Base-by-base conservation (phyloP, 2,888 invertebrate species). In the Amiota mariae region DNA sequence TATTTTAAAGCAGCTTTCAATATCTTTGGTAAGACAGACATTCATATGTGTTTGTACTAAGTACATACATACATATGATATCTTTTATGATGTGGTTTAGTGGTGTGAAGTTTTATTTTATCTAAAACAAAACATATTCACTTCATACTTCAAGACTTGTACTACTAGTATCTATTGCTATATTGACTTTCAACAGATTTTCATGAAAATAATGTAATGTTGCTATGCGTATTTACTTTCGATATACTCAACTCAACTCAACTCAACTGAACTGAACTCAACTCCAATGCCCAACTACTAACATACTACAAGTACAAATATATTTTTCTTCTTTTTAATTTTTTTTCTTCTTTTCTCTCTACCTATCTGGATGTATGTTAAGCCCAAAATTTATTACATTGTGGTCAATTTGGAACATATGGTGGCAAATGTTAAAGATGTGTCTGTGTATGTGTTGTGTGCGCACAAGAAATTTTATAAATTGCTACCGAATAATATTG, bases 371-470 rank as follows among this genome's bases (percentile, higher is more conserved):
- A 48, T 59, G 20, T 59, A 11, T 80, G 82, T 76, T 80, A 84
- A 83, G 82, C 81, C 84, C 74, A 73, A 82, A 84, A 83, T 83
- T 83, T 83, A 83, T 83, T 82, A 81, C 79, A 75, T 79, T 82
- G 82, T 81, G 82, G 84, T 83, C 82, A 83, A 83, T 82, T 81
- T 81, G 79, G 75, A 82, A 63, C 82, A 84, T 83, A 83, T 83
- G 82, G 76, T 77, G 73, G 49, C 46, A 79, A 79, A 79, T 76
- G 81, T 78, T 81, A 79, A 77, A 79, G 80, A 77, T 67, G 51
- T 61, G 24, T 15, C 24, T 36, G 12, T 64, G n/a, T 70, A 57
- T 73, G 6, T 70, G 71, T 24, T 24, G 46, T 63, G 63, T 46
- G 63, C 36, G 3, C 48, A 48, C 48, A 48, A 48, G 11, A 48